A percentile compares a stretch with the other conserved stretches of the same genome.
phyloP scores from a whole-genome alignment of 2,113 vertebrate species.

The Hippotragus niger region DNA sequence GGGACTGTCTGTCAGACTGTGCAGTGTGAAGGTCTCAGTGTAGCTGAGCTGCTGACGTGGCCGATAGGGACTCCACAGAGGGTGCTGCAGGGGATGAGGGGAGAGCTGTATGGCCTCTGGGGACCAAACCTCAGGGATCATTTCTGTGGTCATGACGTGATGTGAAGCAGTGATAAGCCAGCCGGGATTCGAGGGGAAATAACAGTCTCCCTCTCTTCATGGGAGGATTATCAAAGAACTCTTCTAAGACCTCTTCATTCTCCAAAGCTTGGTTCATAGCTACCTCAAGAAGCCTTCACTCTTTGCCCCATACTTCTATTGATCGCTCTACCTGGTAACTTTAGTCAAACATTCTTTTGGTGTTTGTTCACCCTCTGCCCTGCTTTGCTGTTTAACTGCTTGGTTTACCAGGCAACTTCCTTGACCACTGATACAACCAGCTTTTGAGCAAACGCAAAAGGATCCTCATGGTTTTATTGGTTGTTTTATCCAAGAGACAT shows the following conservation, averaged over 20 bases:
- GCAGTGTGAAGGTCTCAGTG: not conserved
- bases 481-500: not conserved
- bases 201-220: not conserved
- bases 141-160: accelerated
- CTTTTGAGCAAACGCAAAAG: not conserved
- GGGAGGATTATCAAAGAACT: not conserved
- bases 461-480: not conserved
- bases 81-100: not conserved
- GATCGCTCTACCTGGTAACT: no score
- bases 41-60: not conserved
- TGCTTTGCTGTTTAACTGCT: not conserved
- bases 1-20: accelerated
- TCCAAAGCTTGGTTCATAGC: no score
- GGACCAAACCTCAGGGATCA: not conserved
- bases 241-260: not conserved
- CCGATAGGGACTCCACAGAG: not conserved
- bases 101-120: not conserved
- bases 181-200: not conserved
- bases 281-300: not conserved
- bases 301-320: not conserved
- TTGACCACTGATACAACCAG: accelerated
- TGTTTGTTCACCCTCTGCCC: not conserved
- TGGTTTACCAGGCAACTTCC: not conserved
- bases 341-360: not conserved
- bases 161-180: not conserved